Evolutionary conservation across 2,113 vertebrate genomes (phyloP).

Genomic region (Alligator mississippiensis): DNA sequence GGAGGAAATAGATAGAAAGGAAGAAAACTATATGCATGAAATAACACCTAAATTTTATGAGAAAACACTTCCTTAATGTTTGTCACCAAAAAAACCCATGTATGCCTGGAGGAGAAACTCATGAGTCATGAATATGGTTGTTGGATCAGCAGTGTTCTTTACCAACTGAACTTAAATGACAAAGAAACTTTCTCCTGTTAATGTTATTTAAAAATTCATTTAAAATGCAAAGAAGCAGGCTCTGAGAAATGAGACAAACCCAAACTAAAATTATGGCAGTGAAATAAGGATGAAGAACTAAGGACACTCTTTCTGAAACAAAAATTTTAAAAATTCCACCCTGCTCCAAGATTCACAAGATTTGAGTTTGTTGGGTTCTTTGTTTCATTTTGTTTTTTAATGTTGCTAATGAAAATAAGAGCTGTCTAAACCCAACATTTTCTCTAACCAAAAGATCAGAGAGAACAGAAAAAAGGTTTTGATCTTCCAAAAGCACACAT

Average conservation of each 20-base stretch:
- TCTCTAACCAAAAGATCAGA: neutral
- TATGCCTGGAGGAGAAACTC: neutral
- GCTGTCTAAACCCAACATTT: neutral
- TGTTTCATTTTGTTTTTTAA: neutral
- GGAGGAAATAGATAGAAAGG: too few relatives aligned
- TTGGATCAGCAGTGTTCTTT: neutral
- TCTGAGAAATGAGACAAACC: constrained; percentile 19
- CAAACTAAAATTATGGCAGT: constrained; percentile 5
- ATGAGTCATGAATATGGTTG: neutral
- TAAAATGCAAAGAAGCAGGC: neutral
- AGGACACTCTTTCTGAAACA: constrained; percentile 2
- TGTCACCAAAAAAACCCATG: neutral
- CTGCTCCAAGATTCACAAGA: too few relatives aligned
- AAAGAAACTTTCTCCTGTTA: neutral
- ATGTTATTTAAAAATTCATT: neutral
- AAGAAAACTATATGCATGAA: neutral
- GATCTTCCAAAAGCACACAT: neutral
- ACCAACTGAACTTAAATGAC: constrained; percentile 3
- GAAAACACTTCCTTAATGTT: neutral
- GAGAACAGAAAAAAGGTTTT: neutral
- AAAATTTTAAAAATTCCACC: neutral
- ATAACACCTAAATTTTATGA: neutral
- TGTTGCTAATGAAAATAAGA: neutral
- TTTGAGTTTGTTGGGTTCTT: too few relatives aligned
- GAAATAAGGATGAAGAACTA: neutral